Evolutionary conservation across 2,888 invertebrate species (phyloP), one percentile per base, ranked within the genome.

Genomic region (Elmis aenea): DNA sequence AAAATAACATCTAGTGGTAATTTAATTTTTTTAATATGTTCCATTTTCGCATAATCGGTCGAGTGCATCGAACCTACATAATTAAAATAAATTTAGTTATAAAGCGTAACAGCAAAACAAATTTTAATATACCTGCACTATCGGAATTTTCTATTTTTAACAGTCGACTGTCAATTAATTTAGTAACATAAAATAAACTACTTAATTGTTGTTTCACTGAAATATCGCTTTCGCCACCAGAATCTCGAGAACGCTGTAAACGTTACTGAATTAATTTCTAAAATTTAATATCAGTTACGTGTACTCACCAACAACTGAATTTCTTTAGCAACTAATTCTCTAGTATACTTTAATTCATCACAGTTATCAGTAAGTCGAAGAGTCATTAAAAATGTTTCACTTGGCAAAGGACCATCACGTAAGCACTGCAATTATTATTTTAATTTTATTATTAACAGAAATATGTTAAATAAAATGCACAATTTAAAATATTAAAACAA

Each of bases 171-270:
- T 90, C 86, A 41, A 92, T 79, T 13, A 87, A 76, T 58, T 83
- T 82, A 36, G 79, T 76, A 15, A 93, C 78, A 66, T 86, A 92
- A 48, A 82, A 72, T 36, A 94, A 69, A 52, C 91, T 91, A 35
- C 85, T 86, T 25, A 94, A 66, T 62, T 91, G 90, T 58, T 90
- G 90, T 49, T 91, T 88, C 32, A 91, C 83, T 32, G 78, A 73
- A 16, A 83, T 65, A 61, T 89, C 88, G 70, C 88, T 85, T 52
- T 88, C 88, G 1, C 88, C 88, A 0, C 87, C 89, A 13, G 85
- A 83, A 68, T 93, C 92, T 59, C 81, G 78, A 3, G 91, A 90
- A 60, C 90, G 77, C 73, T 77, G 46, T 25, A 57, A 50, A 21
- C 38, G n/a, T n/a, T n/a, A n/a, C n/a, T 30, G 33, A 24, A 33